A percentile compares a stretch with the other conserved stretches of the same genome.
These are phyloP conservation scores for Blera fallax DNA, from an alignment of 2,888 invertebrate species.

Conservation along the genomic window DNA sequence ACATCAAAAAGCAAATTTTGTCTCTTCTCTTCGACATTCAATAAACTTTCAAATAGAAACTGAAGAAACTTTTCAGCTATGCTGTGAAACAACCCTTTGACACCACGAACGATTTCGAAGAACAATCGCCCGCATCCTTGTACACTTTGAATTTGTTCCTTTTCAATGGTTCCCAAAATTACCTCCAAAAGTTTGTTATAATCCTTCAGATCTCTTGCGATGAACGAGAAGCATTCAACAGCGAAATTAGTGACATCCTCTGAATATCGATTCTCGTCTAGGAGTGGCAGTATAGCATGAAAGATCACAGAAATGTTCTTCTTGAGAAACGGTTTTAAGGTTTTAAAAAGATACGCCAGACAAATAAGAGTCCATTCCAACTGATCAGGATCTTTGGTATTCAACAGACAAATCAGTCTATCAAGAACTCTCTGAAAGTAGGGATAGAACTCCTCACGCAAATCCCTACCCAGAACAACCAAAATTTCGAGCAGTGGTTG, in stretches of 20 bases:
- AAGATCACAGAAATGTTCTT: constrained; percentile 90
- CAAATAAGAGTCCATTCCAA: constrained; percentile 93
- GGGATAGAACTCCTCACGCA: constrained; percentile 94
- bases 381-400: constrained; percentile 90
- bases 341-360: constrained; percentile 95
- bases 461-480: constrained; percentile 92
- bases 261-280: constrained; percentile 88
- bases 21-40: constrained; percentile 80
- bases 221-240: constrained; percentile 97
- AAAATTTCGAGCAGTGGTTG: constrained; percentile 92
- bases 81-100: constrained; percentile 92
- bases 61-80: constrained; percentile 88
- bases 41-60: constrained; percentile 85
- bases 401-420: constrained; percentile 87
- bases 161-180: constrained; percentile 86
- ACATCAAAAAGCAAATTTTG: constrained; percentile 83
- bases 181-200: constrained; percentile 88
- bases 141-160: constrained; percentile 87
- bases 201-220: constrained; percentile 93
- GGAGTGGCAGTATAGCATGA: constrained; percentile 87
- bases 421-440: constrained; percentile 90
- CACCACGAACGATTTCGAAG: constrained; percentile 93
- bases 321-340: constrained; percentile 91
- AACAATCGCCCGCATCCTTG: constrained; percentile 92
- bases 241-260: constrained; percentile 95